phyloP scores from a whole-genome alignment of 2,113 vertebrate genomes.

The Odocoileus virginianus region DNA sequence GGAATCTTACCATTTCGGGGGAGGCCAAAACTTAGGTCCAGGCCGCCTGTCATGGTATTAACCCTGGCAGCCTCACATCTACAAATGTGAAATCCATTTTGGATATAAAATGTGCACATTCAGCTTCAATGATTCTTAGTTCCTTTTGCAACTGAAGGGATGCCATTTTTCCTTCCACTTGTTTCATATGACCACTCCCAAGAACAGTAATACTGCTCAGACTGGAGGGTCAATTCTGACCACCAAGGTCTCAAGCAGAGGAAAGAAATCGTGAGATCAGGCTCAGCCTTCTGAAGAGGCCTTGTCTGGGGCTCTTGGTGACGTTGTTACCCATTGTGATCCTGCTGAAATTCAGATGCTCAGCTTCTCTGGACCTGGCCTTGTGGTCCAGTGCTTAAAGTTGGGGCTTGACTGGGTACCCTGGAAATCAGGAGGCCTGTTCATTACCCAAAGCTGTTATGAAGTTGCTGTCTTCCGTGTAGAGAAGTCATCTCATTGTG shows the following conservation, averaged over 20 bases:
- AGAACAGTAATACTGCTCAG: not conserved
- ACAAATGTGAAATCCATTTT: not conserved
- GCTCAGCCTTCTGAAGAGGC: not conserved
- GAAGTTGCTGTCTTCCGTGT: not conserved
- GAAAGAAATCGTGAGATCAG: not conserved
- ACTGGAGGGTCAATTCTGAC: not conserved
- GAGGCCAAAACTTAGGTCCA: too few relatives aligned
- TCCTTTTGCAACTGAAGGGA: not conserved
- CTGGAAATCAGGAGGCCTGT: not conserved
- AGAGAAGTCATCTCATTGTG: not conserved
- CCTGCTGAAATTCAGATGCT: not conserved
- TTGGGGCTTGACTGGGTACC: not conserved
- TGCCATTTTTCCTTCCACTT: not conserved
- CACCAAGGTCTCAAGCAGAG: not conserved
- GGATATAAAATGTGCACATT: not conserved
- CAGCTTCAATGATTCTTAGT: not conserved
- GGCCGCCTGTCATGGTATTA: too few relatives aligned
- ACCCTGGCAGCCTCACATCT: too few relatives aligned
- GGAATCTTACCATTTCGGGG: too few relatives aligned
- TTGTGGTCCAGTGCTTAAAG: not conserved
- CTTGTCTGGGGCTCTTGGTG: not conserved
- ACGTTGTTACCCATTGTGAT: not conserved
- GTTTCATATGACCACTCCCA: not conserved
- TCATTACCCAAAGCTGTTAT: not conserved
- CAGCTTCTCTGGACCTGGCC: accelerated